These are phyloP conservation scores for Drosophila azteca DNA, from an alignment of 1,140 invertebrate genomes.

Conservation along the genomic window DNA sequence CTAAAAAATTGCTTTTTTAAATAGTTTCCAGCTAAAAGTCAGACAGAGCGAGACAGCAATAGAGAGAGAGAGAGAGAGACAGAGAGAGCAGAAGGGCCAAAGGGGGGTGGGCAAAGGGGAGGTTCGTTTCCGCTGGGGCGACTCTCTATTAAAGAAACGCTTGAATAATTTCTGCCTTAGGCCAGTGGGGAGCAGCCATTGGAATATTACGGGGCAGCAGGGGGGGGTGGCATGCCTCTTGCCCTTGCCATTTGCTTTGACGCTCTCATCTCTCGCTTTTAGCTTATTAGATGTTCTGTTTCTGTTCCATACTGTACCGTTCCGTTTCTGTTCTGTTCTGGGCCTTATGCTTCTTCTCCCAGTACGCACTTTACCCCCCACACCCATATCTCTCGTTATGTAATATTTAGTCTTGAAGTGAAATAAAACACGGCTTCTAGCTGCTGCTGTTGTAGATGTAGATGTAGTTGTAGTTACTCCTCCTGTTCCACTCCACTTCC, in stretches of 20 bases:
- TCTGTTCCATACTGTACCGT: neutral
- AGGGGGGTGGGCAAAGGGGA: neutral
- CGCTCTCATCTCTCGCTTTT: conserved; percentile 41
- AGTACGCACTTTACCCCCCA: conserved; percentile 1
- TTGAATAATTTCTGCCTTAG: conserved; percentile 71
- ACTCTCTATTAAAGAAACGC: conserved; percentile 59
- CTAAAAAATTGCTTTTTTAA: conserved; percentile 81
- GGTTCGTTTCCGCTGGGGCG: conserved; percentile 22
- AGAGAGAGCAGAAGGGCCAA: conserved; percentile 1
- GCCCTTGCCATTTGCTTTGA: conserved; percentile 64
- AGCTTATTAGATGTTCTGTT: conserved; percentile 55
- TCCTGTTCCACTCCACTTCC: too few relatives aligned
- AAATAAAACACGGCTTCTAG: conserved; percentile 53
- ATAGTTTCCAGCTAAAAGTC: conserved; percentile 57
- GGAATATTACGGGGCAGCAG: conserved; percentile 41
- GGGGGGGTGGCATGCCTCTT: too few relatives aligned
- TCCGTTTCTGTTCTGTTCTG: conserved; percentile 4
- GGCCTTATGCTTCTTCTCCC: conserved; percentile 10
- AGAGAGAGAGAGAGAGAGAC: neutral
- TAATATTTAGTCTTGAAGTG: conserved; percentile 76
- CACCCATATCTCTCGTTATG: conserved; percentile 45
- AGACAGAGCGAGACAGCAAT: conserved; percentile 13
- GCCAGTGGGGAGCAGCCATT: conserved; percentile 53
- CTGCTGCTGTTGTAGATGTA: neutral
- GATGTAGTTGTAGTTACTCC: neutral